phyloP scores from a whole-genome alignment of 2,113 vertebrate genomes.

The Pelmatolapia mariae region DNA sequence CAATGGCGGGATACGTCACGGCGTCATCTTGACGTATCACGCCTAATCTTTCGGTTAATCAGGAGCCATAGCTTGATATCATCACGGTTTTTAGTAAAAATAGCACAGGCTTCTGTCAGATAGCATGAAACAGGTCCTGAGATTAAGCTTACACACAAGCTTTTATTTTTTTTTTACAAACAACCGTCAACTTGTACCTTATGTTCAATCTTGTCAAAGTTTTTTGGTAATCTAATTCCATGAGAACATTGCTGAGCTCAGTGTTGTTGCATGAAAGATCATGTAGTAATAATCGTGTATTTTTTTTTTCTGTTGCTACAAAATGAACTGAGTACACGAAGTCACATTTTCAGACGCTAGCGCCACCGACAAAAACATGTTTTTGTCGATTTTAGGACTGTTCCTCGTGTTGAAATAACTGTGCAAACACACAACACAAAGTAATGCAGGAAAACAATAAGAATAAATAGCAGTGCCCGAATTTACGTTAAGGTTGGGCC shows the following conservation, averaged over 20 bases:
- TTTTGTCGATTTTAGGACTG: background rate
- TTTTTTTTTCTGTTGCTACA: background rate
- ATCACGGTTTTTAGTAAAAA: background rate
- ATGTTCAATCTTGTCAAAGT: background rate
- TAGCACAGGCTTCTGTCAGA: background rate
- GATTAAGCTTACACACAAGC: background rate
- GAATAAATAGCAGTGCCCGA: background rate
- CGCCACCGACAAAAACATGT: background rate
- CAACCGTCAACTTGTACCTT: background rate
- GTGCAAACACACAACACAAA: background rate
- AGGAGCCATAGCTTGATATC: background rate
- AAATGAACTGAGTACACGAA: background rate
- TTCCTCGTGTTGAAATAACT: background rate
- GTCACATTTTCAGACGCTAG: background rate
- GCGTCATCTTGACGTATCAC: accelerated
- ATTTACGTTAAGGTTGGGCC: accelerated
- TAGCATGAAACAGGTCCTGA: too few relatives aligned
- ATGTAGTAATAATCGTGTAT: background rate
- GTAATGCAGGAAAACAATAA: too few relatives aligned
- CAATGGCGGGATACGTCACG: background rate
- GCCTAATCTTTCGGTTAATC: background rate
- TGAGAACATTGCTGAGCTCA: background rate
- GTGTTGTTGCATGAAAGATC: background rate
- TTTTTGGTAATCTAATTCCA: background rate
- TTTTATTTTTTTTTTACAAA: too few relatives aligned